Conservation (phyloP, 1,140 invertebrate species). For the Eufriesea mexicana region DNA sequence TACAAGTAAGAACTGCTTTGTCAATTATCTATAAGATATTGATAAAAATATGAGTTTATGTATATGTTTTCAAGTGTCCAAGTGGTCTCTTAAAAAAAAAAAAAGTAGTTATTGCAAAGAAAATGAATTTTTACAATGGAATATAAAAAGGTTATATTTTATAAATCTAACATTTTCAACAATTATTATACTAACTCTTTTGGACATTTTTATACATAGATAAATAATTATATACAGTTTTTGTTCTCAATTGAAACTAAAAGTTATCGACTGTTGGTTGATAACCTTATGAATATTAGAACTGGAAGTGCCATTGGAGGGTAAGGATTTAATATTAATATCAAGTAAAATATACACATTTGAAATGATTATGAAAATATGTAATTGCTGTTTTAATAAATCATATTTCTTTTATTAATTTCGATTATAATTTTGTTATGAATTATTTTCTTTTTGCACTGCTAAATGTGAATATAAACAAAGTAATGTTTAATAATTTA, state of each 20-base stretch:
- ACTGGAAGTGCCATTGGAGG: background rate
- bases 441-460: background rate
- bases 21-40: background rate
- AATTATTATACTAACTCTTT: background rate
- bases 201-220: background rate
- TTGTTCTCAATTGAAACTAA: background rate
- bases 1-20: background rate
- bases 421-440: background rate
- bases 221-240: background rate
- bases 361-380: background rate
- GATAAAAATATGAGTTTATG: too few species aligned
- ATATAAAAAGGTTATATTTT: background rate
- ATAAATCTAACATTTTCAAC: background rate
- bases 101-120: background rate
- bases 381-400: background rate
- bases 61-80: background rate
- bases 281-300: background rate
- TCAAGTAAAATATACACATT: background rate
- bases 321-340: background rate
- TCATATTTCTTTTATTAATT: background rate
- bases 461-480: background rate
- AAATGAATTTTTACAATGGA: too few species aligned
- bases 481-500: background rate
- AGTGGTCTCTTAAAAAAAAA: too few species aligned
- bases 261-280: background rate